A percentile compares a stretch with the other conserved stretches of the same genome.
Conservation (phyloP, 2,113 vertebrate genomes). For the Hippocampus guttulatus region DNA sequence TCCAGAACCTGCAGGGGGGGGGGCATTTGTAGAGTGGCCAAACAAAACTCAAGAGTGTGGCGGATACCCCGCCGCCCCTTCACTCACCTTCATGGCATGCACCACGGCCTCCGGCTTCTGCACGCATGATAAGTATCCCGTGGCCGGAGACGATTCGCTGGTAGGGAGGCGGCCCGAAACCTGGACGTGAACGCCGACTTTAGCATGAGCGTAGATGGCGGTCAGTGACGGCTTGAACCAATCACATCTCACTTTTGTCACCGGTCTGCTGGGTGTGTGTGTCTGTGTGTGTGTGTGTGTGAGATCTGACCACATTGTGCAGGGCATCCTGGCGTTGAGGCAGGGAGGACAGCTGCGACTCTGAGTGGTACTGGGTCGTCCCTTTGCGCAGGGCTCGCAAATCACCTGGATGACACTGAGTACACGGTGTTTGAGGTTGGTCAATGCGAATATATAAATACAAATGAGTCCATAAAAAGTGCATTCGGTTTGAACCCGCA, state of each 20-base stretch:
- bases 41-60: background rate
- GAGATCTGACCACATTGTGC: slow-evolving; percentile 83
- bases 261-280: background rate
- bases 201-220: background rate
- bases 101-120: slow-evolving; percentile 95
- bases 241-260: slow-evolving; percentile 7
- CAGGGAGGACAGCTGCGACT: slow-evolving; percentile 88
- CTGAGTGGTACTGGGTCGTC: slow-evolving; percentile 87
- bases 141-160: slow-evolving; percentile 81
- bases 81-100: slow-evolving; percentile 89
- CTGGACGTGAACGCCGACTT: slow-evolving; percentile 51
- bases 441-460: background rate
- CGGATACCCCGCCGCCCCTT: no score
- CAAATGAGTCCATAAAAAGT: background rate
- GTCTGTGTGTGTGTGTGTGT: slow-evolving; percentile 1
- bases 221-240: background rate
- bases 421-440: slow-evolving; percentile 6
- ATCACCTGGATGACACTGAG: slow-evolving; percentile 83
- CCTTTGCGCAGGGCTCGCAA: slow-evolving; percentile 87
- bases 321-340: slow-evolving; percentile 84
- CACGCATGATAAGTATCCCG: slow-evolving; percentile 78
- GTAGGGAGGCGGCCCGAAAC: slow-evolving; percentile 75
- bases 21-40: background rate
- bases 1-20: slow-evolving; percentile 81
- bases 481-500: background rate